These are phyloP conservation scores for Drosophila biarmipes DNA, from an alignment of 1,140 invertebrate genomes.

Conservation along the genomic window DNA sequence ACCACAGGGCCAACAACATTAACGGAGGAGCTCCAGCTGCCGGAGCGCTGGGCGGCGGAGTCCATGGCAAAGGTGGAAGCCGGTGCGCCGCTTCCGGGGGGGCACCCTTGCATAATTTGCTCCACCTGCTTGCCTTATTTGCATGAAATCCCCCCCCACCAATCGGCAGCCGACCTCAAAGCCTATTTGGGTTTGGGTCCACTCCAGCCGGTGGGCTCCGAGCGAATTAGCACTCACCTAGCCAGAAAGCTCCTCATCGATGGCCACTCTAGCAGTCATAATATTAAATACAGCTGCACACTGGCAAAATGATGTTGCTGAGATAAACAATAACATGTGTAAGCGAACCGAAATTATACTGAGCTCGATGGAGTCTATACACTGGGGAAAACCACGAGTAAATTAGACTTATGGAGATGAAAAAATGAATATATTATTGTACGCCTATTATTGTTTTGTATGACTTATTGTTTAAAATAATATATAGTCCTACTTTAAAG, in stretches of 20 bases:
- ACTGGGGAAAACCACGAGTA: not conserved
- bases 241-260: conserved; percentile 32
- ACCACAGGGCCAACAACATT: conserved; percentile 78
- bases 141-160: conserved; percentile 21
- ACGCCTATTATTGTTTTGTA: too few relatives aligned
- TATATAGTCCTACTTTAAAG: too few relatives aligned
- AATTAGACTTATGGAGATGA: too few relatives aligned
- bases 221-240: conserved; percentile 65
- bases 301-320: not conserved
- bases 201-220: conserved; percentile 47
- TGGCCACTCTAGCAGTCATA: conserved; percentile 31
- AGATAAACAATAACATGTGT: not conserved
- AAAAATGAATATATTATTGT: too few relatives aligned
- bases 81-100: not conserved
- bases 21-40: conserved; percentile 39
- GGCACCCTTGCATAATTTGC: conserved; percentile 61
- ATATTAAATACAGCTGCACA: conserved; percentile 19
- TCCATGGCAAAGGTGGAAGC: conserved; percentile 1
- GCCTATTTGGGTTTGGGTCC: conserved; percentile 50
- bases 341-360: not conserved
- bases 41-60: too few relatives aligned
- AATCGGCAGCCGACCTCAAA: conserved; percentile 28
- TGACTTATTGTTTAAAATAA: too few relatives aligned
- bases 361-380: too few relatives aligned
- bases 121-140: conserved; percentile 40